These are phyloP conservation scores for Microcebus lehilahytsara DNA, from an alignment of 2,113 vertebrate genomes.

Conservation along the genomic window DNA sequence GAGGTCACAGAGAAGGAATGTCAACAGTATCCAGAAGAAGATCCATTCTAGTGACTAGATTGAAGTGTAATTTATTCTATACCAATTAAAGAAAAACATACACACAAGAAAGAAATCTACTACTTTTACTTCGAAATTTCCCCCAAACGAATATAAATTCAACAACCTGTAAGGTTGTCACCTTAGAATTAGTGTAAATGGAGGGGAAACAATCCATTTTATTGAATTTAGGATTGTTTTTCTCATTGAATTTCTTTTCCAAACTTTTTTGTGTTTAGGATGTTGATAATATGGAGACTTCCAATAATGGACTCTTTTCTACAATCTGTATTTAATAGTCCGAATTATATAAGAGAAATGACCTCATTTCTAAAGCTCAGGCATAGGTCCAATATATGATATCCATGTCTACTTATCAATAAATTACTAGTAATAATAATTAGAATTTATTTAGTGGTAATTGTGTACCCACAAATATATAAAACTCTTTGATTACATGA, in stretches of 20 bases:
- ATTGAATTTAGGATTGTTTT: background rate
- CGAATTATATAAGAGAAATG: background rate
- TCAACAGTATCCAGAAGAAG: background rate
- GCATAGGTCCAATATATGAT: background rate
- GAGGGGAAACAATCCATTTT: background rate
- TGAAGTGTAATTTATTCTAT: background rate
- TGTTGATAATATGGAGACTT: background rate
- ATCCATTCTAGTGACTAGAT: background rate
- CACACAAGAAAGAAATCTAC: background rate
- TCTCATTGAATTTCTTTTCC: background rate
- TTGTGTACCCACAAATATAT: background rate
- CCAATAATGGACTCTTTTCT: background rate
- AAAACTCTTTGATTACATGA: background rate
- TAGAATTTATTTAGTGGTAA: background rate
- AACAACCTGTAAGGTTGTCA: background rate
- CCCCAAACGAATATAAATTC: background rate
- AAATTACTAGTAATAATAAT: background rate
- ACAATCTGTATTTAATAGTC: background rate
- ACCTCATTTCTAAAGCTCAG: background rate
- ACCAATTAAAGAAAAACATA: background rate
- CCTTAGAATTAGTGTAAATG: background rate
- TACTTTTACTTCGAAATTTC: background rate
- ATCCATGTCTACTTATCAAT: background rate
- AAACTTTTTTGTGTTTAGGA: background rate
- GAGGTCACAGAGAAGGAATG: background rate